Evolutionary conservation across 2,113 vertebrate genomes (phyloP), one percentile per base, ranked within the genome.

Genomic region (Empidonax alnorum): DNA sequence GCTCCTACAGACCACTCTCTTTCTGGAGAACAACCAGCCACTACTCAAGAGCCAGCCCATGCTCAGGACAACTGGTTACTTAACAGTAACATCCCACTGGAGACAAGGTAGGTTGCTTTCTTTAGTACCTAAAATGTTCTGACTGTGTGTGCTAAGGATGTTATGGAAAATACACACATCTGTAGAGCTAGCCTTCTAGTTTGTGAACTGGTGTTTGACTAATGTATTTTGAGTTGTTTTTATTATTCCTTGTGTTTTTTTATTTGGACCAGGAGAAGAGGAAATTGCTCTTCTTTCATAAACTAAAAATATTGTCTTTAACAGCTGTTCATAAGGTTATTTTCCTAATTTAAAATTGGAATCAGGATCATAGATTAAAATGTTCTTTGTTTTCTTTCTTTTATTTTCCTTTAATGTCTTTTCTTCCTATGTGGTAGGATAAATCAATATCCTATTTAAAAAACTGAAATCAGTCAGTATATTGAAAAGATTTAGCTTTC

Each of bases 31-130:
- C 98, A 99, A 37, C 98, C 98, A 1, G 97, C 97, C 65, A 96
- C 98, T 20, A 97, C 97, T 27, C 99, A 98, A 90, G 99, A 99
- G 87, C 98, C 98, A 11, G 96, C 98, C 44, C 98, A 99, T 59
- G 97, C 98, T 76, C 99, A 99, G 97, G 99, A 99, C 98, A 99
- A 99, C 98, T 99, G 99, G 99, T 98, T 99, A 23, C 99, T 99
- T 95, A 99, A 99, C 98, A 99, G 99, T 96, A 99, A 99, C 98
- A 99, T 99, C 94, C 99, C 99, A 1, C 98, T 99, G 97, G 99
- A 99, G 98, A 99, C 99, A 68, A 99, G 99, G 99, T 99, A 98
- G 44, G 49, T 61, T 1, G 3, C 62, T 92, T 84, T 46, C 35
- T 84, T 35, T 21, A 65, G 56, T 41, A 19, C 14, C 53, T 80